phyloP scores from a whole-genome alignment of 2,797 vertebrate species.

The Pseudochromis fuscus region DNA sequence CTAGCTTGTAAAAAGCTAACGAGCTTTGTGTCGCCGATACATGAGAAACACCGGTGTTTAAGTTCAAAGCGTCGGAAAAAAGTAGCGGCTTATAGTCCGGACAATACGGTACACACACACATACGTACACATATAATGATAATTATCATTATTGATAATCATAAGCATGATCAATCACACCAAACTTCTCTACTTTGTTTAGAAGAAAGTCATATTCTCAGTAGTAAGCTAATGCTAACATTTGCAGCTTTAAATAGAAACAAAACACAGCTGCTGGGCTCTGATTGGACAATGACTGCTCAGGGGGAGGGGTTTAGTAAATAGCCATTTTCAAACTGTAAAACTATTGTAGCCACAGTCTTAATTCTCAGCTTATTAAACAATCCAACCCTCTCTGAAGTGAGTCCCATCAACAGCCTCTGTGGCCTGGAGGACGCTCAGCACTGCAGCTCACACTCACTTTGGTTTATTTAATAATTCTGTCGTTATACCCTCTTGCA shows the following conservation, averaged over 20 bases:
- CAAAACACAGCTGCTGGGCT: no score
- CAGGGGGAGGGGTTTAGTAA: neutral
- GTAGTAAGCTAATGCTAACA: neutral
- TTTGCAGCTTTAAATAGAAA: neutral
- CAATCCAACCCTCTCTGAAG: neutral
- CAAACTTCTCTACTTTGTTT: no score
- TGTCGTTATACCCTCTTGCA: constrained; percentile 16
- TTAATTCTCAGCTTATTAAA: constrained; percentile 3
- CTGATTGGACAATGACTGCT: no score
- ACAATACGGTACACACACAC: no score
- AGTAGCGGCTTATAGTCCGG: no score
- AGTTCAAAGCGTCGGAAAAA: no score
- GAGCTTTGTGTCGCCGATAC: no score
- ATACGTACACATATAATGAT: no score
- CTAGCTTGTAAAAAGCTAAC: no score
- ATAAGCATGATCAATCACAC: neutral
- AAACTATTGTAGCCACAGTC: neutral
- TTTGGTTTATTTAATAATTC: constrained; percentile 20
- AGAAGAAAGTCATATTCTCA: no score
- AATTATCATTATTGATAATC: no score
- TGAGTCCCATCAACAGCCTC: neutral
- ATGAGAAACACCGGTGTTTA: no score
- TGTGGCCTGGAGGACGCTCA: constrained; percentile 3
- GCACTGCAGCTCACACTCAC: constrained; percentile 8
- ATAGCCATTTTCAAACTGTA: neutral